A percentile compares a stretch with the other conserved stretches of the same genome.
Conservation (phyloP, 2,888 invertebrate genomes). For the Acanthosoma haemorrhoidale region DNA sequence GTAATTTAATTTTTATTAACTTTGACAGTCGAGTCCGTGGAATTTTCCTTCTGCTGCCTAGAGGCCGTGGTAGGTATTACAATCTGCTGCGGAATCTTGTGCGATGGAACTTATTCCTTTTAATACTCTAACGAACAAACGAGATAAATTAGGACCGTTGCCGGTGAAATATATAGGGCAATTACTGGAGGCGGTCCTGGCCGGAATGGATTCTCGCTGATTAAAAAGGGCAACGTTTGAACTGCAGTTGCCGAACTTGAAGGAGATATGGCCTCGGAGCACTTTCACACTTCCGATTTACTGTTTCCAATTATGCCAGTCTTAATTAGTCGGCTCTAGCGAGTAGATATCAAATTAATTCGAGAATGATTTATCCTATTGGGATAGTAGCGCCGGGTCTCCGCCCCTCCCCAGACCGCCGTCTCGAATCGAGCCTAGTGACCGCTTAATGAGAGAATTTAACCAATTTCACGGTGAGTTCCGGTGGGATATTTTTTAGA, state of each 20-base stretch:
- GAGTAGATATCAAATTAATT: conserved; percentile 5
- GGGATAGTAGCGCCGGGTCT: no score
- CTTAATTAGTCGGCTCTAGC: conserved; percentile 1
- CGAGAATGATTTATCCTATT: conserved; percentile 2
- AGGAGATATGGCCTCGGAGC: not conserved
- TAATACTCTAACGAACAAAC: not conserved
- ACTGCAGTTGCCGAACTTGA: not conserved
- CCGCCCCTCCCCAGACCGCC: no score
- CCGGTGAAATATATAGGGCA: not conserved
- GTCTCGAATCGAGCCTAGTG: no score
- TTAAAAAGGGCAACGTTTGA: conserved; percentile 1
- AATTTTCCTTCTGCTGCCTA: no score
- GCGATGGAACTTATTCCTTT: not conserved
- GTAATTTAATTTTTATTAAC: no score
- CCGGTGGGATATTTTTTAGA: not conserved
- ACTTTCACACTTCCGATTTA: not conserved
- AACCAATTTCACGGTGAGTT: conserved; percentile 10
- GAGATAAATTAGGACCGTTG: not conserved
- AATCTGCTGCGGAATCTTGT: not conserved
- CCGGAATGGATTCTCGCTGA: not conserved
- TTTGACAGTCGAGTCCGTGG: no score
- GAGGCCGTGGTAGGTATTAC: not conserved
- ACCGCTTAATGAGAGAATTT: conserved; percentile 14
- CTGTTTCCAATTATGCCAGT: conserved; percentile 13
- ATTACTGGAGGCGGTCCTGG: conserved; percentile 1